Evolutionary conservation across 2,888 invertebrate species (phyloP).

Genomic region (Drosophila kokeensis): DNA sequence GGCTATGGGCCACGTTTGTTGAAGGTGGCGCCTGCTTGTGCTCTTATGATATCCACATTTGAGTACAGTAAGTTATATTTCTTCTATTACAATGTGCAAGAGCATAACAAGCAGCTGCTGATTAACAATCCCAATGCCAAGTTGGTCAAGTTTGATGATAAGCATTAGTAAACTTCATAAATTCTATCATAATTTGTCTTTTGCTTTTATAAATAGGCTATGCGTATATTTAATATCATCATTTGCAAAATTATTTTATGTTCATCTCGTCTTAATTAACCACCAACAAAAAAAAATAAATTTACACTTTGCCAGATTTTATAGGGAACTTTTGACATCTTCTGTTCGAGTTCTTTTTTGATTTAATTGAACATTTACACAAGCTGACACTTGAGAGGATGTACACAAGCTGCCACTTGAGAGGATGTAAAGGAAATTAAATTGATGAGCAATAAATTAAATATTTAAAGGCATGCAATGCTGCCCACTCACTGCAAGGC

Average conservation of each 20-base stretch:
- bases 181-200: neutral
- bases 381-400: slow-evolving; percentile 47
- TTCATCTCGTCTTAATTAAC: slow-evolving; percentile 9
- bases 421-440: slow-evolving; percentile 50
- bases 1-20: slow-evolving; percentile 95
- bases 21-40: slow-evolving; percentile 99
- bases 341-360: slow-evolving; percentile 38
- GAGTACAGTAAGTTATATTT: slow-evolving; percentile 97
- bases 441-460: slow-evolving; percentile 29
- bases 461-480: slow-evolving; percentile 21
- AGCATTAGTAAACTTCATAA: slow-evolving; percentile 35
- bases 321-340: slow-evolving; percentile 3
- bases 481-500: slow-evolving; percentile 1
- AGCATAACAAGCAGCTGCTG: slow-evolving; percentile 74
- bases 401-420: slow-evolving; percentile 51
- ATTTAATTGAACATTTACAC: slow-evolving; percentile 56
- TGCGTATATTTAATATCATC: slow-evolving; percentile 20
- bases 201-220: slow-evolving; percentile 33
- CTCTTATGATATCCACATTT: slow-evolving; percentile 99
- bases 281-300: slow-evolving; percentile 34
- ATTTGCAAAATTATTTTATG: neutral
- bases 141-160: slow-evolving; percentile 55
- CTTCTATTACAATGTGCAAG: slow-evolving; percentile 87
- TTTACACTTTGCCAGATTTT: slow-evolving; percentile 15
- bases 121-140: slow-evolving; percentile 53